A percentile compares a stretch with the other conserved stretches of the same genome.
These are phyloP conservation scores for roundworm (Caenorhabditis elegans) DNA, from an alignment of 1,140 invertebrate species.

Conservation along the genomic window WBcel235 BX284603.4:8448501-8449000, in stretches of 20 bases:
- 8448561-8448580: conserved; percentile 94
- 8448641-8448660: conserved; percentile 96
- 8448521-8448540: conserved; percentile 62
- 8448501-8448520: conserved; percentile 57
- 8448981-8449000: conserved; percentile 52
- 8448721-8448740: conserved; percentile 97
- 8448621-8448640: conserved; percentile 88
- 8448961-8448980: conserved; percentile 50
- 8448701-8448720: conserved; percentile 80
- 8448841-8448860: conserved; percentile 85
- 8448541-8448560: conserved; percentile 95
- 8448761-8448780: conserved; percentile 82
- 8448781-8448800: conserved; percentile 82
- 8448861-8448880: conserved; percentile 94
- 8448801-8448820: conserved; percentile 91
- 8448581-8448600: conserved; percentile 91
- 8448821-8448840: conserved; percentile 96
- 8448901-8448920: conserved; percentile 81
- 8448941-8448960: conserved; percentile 51
- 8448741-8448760: conserved; percentile 77
- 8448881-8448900: conserved; percentile 98
- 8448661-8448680: conserved; percentile 70
- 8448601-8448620: conserved; percentile 90
- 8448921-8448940: conserved; percentile 52
- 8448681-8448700: not conserved